These are phyloP conservation scores for Hapalemur alaotrensis DNA, from an alignment of 2,797 vertebrate species.

Conservation along the genomic window DNA sequence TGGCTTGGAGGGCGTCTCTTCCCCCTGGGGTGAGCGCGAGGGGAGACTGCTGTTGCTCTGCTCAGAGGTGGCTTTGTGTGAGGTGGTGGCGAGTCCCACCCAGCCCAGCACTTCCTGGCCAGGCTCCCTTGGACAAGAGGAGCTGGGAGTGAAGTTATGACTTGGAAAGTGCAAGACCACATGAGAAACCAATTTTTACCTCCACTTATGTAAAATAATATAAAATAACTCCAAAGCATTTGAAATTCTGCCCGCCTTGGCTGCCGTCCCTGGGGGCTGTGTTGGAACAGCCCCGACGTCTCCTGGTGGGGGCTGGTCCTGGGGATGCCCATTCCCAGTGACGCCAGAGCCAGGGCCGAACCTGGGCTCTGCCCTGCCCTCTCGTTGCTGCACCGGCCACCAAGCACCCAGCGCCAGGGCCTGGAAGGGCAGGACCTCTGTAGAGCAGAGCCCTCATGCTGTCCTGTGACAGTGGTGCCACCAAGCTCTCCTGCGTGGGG, in stretches of 20 bases:
- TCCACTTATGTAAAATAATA: conserved; percentile 74
- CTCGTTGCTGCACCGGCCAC: background rate
- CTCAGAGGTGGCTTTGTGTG: background rate
- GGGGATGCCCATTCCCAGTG: background rate
- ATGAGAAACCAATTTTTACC: conserved; percentile 66
- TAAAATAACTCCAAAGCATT: conserved; percentile 57
- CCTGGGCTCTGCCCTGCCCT: background rate
- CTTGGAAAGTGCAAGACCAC: conserved; percentile 61
- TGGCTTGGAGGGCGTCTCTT: background rate
- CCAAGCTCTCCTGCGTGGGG: background rate
- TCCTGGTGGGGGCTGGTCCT: background rate
- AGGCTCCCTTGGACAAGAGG: background rate
- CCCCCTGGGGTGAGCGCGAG: background rate
- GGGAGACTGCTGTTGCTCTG: background rate
- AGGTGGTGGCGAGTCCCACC: background rate
- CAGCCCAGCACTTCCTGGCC: background rate
- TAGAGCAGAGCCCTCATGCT: background rate
- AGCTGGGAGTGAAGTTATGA: background rate
- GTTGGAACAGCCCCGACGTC: background rate
- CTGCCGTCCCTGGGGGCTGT: conserved; percentile 16
- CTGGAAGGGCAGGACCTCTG: background rate
- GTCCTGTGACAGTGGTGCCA: background rate
- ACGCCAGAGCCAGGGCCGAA: background rate
- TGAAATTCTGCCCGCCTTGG: conserved; percentile 60
- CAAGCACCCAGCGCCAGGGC: background rate